These are phyloP conservation scores for Euphonia xanthogaster DNA, from an alignment of 2,797 vertebrate species.

Conservation along the genomic window DNA sequence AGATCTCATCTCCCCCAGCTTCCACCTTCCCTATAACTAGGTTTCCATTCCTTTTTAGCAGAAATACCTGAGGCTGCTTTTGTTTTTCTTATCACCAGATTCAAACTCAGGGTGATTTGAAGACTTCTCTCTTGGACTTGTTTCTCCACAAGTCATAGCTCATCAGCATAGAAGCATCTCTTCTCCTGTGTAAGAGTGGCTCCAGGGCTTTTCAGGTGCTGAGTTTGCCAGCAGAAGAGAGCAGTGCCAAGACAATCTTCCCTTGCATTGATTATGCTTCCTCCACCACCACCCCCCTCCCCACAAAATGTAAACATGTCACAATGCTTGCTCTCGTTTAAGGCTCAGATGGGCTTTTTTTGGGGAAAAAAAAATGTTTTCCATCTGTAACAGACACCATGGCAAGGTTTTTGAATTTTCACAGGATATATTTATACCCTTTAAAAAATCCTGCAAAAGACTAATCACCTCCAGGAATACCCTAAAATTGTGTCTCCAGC, in stretches of 20 bases:
- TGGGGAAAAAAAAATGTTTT: not conserved
- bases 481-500: not conserved
- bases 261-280: not conserved
- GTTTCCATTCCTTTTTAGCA: not conserved
- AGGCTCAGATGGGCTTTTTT: not conserved
- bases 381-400: not conserved
- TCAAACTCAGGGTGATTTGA: not conserved
- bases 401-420: not conserved
- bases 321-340: not conserved
- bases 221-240: not conserved
- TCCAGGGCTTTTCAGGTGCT: not conserved
- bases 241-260: not conserved
- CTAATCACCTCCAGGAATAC: not conserved
- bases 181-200: not conserved
- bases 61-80: slow-evolving; percentile 6
- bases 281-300: rapidly evolving
- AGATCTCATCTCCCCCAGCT: not conserved
- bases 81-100: not conserved
- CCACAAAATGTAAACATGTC: not conserved
- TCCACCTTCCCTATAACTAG: not conserved
- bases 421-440: not conserved
- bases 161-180: not conserved
- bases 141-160: not conserved
- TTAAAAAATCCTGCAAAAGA: not conserved
- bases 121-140: not conserved